Percentiles rank a stretch among this genome's conserved stretches.
phyloP scores from a whole-genome alignment of 2,797 vertebrate genomes.

The Xenopus petersii region DNA sequence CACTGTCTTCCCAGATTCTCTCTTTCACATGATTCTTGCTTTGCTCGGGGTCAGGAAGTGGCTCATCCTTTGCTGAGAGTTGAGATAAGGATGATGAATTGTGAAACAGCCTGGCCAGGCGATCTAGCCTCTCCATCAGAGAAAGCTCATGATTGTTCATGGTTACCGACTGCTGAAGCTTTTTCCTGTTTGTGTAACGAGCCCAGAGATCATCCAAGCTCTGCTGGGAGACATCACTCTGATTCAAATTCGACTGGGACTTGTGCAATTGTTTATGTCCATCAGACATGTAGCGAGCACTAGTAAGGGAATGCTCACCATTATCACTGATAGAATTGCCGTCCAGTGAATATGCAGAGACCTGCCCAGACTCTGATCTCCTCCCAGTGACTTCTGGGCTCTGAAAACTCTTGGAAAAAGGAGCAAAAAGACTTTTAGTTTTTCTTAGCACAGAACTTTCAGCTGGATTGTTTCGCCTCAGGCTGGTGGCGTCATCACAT shows the following conservation, averaged over 20 bases:
- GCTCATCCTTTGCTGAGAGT: background rate
- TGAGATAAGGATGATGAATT: conserved; percentile 56
- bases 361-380: background rate
- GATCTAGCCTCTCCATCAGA: conserved; percentile 81
- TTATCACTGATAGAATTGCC: too few relatives aligned
- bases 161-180: conserved; percentile 49
- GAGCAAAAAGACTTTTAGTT: conserved; percentile 1
- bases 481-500: background rate
- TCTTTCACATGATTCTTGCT: background rate
- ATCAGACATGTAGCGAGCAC: background rate
- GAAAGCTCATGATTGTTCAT: conserved; percentile 60
- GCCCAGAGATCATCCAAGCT: conserved; percentile 80
- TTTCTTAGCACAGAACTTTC: conserved; percentile 3
- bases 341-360: rapidly evolving
- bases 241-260: rapidly evolving
- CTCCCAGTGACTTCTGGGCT: background rate
- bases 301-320: background rate
- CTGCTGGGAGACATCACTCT: background rate
- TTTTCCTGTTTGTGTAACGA: conserved; percentile 70
- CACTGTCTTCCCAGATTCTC: background rate
- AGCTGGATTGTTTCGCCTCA: rapidly evolving
- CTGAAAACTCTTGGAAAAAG: background rate
- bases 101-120: conserved; percentile 79
- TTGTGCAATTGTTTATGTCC: background rate
- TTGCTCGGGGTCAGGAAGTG: background rate